phyloP scores from a whole-genome alignment of 37 sponge, comb jelly and placozoan species.

The Oscarella lobularis region DNA sequence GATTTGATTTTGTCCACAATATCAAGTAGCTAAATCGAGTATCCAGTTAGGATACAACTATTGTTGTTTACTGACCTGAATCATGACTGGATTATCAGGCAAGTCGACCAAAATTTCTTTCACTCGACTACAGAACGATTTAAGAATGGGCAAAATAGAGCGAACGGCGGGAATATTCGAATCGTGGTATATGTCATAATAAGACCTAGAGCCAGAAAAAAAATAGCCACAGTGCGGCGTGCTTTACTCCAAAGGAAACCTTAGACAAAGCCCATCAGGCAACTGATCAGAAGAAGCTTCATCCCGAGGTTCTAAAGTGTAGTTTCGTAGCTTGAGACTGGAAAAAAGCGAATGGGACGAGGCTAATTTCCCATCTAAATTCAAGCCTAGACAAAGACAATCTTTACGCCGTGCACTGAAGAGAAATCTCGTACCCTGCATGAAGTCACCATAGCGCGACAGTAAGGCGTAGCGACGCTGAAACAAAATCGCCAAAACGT shows the following conservation, averaged over 20 bases:
- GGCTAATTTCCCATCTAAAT: not conserved
- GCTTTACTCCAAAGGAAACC: no score
- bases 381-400: no score
- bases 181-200: not conserved
- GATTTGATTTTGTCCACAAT: constrained; percentile 37
- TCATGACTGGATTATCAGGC: not conserved
- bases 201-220: not conserved
- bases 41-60: not conserved
- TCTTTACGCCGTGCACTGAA: no score
- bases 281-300: not conserved
- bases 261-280: not conserved
- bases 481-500: no score
- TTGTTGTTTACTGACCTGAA: not conserved
- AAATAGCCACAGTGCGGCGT: no score
- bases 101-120: not conserved
- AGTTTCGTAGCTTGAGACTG: not conserved
- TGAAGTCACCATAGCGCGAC: no score
- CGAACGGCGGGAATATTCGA: not conserved
- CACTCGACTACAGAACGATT: not conserved
- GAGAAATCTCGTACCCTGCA: no score
- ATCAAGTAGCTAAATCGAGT: constrained; percentile 18
- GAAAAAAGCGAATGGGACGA: not conserved
- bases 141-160: not conserved
- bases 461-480: no score
- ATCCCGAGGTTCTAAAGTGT: not conserved